Percentiles rank a stretch among this genome's conserved stretches.
These are phyloP conservation scores for Zoanthus sociatus DNA, from an alignment of 92 coral and sea anemone species.

Conservation along the genomic window DNA sequence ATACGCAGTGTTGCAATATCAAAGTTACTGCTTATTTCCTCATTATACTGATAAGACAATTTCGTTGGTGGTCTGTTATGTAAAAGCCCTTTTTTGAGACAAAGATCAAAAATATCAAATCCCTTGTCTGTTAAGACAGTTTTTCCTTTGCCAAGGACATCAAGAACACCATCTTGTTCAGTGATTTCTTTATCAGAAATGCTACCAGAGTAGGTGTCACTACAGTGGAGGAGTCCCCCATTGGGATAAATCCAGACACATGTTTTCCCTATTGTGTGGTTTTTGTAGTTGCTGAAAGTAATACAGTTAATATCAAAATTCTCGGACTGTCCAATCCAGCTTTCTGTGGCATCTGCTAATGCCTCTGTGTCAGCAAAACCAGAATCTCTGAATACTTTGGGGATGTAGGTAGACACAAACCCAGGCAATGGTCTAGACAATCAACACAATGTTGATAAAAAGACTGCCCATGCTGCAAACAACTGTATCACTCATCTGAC, in stretches of 20 bases:
- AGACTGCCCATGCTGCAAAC: constrained; percentile 43
- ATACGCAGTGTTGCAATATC: constrained; percentile 60
- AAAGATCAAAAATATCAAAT: constrained; percentile 49
- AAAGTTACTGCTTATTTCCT: constrained; percentile 49
- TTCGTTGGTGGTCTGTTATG: constrained; percentile 47
- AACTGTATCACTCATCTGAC: constrained; percentile 28
- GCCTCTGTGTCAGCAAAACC: constrained; percentile 53
- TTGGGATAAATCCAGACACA: constrained; percentile 63
- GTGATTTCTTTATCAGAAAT: constrained; percentile 23
- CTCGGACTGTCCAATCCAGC: constrained; percentile 27
- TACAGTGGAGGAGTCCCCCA: constrained; percentile 50
- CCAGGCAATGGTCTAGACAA: constrained; percentile 44
- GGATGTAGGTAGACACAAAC: constrained; percentile 33
- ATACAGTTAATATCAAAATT: constrained; percentile 61
- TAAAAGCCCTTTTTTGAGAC: constrained; percentile 41
- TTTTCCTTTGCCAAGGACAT: constrained; percentile 2
- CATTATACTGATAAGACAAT: constrained; percentile 37
- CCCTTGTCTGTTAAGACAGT: constrained; percentile 52
- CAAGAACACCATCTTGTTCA: constrained; percentile 58
- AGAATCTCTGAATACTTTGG: constrained; percentile 35
- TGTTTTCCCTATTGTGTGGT: constrained; percentile 62
- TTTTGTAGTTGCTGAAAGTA: constrained; percentile 59
- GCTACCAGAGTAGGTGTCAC: constrained; percentile 60
- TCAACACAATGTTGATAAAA: constrained; percentile 32
- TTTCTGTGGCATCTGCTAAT: constrained; percentile 52